phyloP scores from a whole-genome alignment of 1,140 invertebrate genomes.

The Cyclargus thomasi region DNA sequence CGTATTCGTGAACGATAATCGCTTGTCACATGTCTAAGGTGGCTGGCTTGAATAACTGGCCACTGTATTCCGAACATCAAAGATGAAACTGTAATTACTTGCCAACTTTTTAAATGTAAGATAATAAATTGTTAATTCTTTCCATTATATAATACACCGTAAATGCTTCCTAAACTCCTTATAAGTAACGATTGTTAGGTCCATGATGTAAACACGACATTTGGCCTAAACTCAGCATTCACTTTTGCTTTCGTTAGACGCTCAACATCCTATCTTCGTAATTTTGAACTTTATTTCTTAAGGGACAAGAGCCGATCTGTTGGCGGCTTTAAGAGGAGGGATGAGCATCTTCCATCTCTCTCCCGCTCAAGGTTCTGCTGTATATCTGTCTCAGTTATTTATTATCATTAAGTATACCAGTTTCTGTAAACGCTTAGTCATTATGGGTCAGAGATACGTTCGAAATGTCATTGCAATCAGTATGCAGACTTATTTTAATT shows the following conservation, averaged over 20 bases:
- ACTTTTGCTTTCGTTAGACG: conserved; percentile 63
- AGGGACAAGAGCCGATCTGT: background rate
- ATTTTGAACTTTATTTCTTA: background rate
- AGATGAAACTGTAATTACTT: too few relatives aligned
- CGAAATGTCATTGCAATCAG: conserved; percentile 55
- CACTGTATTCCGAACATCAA: too few relatives aligned
- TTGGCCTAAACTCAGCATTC: conserved; percentile 36
- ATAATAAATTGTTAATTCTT: background rate
- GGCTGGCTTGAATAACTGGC: too few relatives aligned
- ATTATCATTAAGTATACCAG: conserved; percentile 50
- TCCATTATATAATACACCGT: background rate
- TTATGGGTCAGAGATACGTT: conserved; percentile 48
- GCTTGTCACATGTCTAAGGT: too few relatives aligned
- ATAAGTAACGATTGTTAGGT: background rate
- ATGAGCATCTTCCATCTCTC: conserved; percentile 31
- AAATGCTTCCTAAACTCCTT: conserved; percentile 3
- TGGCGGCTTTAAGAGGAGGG: conserved; percentile 35
- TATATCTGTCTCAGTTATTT: conserved; percentile 33
- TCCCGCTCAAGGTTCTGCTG: conserved; percentile 25
- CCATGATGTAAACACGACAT: conserved; percentile 12
- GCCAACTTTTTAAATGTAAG: background rate
- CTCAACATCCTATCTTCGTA: conserved; percentile 51
- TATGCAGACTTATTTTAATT: conserved; percentile 39
- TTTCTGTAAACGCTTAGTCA: conserved; percentile 57
- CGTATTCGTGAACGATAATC: too few relatives aligned